Percentiles rank a stretch among this genome's conserved stretches.
phyloP scores from a whole-genome alignment of 2,797 vertebrate species.

The Periparus ater region DNA sequence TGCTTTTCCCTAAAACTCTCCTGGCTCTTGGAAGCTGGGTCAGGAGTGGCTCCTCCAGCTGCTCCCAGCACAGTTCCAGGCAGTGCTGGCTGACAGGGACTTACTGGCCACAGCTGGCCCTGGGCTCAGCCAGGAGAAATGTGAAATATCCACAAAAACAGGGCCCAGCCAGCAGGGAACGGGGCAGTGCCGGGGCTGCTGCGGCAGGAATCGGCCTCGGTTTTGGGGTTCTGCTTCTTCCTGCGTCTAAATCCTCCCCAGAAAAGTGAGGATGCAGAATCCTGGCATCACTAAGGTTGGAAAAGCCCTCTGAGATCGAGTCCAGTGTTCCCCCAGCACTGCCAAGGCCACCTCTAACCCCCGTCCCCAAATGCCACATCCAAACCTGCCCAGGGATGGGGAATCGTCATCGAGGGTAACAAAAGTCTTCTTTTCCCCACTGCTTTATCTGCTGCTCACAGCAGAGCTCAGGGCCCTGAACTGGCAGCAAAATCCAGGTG shows the following conservation, averaged over 20 bases:
- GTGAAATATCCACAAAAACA: not conserved
- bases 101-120: not conserved
- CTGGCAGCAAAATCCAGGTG: rapidly evolving
- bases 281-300: not conserved
- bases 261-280: not conserved
- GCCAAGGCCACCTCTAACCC: not conserved
- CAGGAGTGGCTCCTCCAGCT: not conserved
- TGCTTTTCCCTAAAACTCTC: not conserved
- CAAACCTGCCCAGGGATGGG: rapidly evolving
- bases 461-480: not conserved
- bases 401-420: too few species aligned
- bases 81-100: not conserved
- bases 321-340: not conserved
- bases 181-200: not conserved
- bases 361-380: not conserved
- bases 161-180: not conserved
- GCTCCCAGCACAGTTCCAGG: not conserved
- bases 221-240: not conserved
- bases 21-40: not conserved
- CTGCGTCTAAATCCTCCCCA: not conserved
- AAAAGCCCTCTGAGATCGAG: not conserved
- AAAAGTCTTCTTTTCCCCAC: not conserved
- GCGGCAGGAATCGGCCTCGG: rapidly evolving
- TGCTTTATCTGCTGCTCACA: not conserved
- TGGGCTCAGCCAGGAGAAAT: not conserved